These are phyloP conservation scores for Aphrophora alni DNA, from an alignment of 2,888 invertebrate genomes.

Conservation along the genomic window DNA sequence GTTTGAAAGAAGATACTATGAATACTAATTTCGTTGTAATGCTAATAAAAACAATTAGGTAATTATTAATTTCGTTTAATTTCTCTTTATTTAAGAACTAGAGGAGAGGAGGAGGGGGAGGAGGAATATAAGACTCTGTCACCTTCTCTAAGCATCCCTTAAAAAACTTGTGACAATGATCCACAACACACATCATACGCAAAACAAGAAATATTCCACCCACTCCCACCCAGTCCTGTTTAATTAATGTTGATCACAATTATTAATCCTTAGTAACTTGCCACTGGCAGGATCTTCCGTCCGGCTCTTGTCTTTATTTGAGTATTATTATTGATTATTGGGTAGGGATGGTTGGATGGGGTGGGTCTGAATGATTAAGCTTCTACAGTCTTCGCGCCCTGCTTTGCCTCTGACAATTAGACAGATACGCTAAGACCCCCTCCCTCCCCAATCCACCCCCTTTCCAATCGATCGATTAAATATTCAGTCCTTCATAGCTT, in stretches of 20 bases:
- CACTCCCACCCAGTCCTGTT: too few relatives aligned
- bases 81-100: too few relatives aligned
- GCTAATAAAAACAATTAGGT: too few relatives aligned
- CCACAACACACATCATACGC: too few relatives aligned
- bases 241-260: not conserved
- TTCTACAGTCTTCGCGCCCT: slow-evolving; percentile 46
- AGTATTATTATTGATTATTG: slow-evolving; percentile 52
- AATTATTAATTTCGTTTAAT: too few relatives aligned
- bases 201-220: not conserved
- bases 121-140: too few relatives aligned
- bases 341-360: slow-evolving; percentile 45
- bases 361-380: slow-evolving; percentile 50
- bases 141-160: too few relatives aligned
- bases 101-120: too few relatives aligned
- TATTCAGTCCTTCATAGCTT: slow-evolving; percentile 46
- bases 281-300: not conserved
- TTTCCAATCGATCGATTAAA: slow-evolving; percentile 50
- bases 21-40: too few relatives aligned
- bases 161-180: not conserved
- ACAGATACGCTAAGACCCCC: slow-evolving; percentile 56
- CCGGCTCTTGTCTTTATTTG: slow-evolving; percentile 44
- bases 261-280: not conserved
- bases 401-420: slow-evolving; percentile 58
- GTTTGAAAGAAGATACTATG: too few relatives aligned
- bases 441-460: slow-evolving; percentile 39